phyloP scores from a whole-genome alignment of 2,888 invertebrate species.

The Odontocerum albicorne region DNA sequence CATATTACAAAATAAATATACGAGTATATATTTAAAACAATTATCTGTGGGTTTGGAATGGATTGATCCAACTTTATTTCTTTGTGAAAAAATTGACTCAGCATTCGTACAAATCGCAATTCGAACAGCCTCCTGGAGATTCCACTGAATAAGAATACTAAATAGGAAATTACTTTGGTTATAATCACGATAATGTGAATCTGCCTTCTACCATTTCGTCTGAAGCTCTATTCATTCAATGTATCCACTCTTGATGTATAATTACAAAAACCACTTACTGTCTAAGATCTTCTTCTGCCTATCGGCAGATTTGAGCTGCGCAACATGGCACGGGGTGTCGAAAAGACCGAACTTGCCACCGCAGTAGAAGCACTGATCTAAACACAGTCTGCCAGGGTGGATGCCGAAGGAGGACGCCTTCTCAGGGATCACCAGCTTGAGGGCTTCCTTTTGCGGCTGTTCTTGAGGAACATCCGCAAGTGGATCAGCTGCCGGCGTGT shows the following conservation, averaged over 20 bases:
- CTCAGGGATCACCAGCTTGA: conserved; percentile 78
- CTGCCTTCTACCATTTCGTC: background rate
- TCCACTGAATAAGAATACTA: no score
- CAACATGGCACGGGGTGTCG: conserved; percentile 86
- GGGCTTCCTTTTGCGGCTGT: conserved; percentile 53
- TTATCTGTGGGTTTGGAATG: no score
- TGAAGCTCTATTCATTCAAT: no score
- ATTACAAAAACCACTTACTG: conserved; percentile 54
- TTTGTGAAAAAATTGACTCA: no score
- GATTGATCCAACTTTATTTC: no score
- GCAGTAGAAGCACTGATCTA: conserved; percentile 85
- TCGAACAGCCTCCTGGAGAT: no score
- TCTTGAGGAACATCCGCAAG: conserved; percentile 46
- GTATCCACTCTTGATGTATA: no score
- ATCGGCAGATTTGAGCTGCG: conserved; percentile 80
- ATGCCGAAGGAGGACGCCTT: conserved; percentile 87
- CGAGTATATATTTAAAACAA: no score
- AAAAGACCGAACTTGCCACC: conserved; percentile 85
- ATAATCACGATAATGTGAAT: no score
- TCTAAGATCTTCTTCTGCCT: conserved; percentile 79
- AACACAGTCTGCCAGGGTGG: conserved; percentile 79
- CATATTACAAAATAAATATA: no score
- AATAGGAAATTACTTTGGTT: no score
- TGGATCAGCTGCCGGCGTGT: conserved; percentile 40
- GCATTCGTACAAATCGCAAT: no score